These are phyloP conservation scores for Troilus luridus DNA, from an alignment of 2,888 invertebrate species.

Conservation along the genomic window DNA sequence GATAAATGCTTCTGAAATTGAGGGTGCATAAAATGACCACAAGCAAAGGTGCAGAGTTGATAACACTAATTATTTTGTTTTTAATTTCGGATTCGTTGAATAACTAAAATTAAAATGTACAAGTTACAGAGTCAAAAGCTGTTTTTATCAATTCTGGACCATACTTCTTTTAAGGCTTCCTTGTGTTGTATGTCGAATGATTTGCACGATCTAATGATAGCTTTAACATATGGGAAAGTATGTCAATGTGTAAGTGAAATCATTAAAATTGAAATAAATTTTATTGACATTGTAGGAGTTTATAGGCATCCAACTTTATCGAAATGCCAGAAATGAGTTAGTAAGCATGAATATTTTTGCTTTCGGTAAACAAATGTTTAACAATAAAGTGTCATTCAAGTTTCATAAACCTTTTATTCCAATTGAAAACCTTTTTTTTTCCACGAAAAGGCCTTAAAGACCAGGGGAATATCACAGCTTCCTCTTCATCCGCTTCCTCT, in stretches of 20 bases:
- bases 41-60: constrained; percentile 38
- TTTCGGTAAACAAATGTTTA: background rate
- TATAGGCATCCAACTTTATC: background rate
- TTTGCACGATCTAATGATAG: constrained; percentile 29
- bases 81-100: background rate
- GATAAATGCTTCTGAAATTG: background rate
- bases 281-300: background rate
- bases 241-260: background rate
- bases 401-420: background rate
- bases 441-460: too few species aligned
- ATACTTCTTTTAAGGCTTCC: constrained; percentile 53
- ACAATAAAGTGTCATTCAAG: background rate
- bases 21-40: constrained; percentile 27
- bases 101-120: background rate
- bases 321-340: background rate
- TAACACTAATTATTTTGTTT: background rate
- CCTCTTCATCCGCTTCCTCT: too few species aligned
- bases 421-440: background rate
- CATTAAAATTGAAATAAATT: background rate
- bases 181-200: constrained; percentile 37
- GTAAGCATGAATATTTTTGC: background rate
- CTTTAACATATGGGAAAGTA: background rate
- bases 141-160: constrained; percentile 51
- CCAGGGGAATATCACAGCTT: too few species aligned
- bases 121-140: background rate